These are phyloP conservation scores for Eristalis tenax DNA, from an alignment of 2,888 invertebrate species.

Conservation along the genomic window DNA sequence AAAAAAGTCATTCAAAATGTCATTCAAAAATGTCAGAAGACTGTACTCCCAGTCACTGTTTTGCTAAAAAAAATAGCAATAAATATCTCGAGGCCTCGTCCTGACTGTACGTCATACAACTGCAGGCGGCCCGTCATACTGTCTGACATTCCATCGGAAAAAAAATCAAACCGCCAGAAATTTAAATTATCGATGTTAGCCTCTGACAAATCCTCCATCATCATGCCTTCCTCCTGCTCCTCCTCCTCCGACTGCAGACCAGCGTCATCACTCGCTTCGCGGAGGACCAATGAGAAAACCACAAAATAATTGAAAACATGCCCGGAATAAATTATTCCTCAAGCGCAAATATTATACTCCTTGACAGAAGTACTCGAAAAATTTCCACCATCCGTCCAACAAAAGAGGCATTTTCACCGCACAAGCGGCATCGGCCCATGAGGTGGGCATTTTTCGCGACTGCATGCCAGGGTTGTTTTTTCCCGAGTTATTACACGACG, in stretches of 20 bases:
- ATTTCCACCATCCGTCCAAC: not conserved
- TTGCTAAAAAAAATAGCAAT: too few relatives aligned
- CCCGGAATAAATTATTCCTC: conserved; percentile 61
- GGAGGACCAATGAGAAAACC: conserved; percentile 6
- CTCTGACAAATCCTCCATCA: conserved; percentile 20
- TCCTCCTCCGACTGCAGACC: too few relatives aligned
- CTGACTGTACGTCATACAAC: too few relatives aligned
- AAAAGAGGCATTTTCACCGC: conserved; percentile 6
- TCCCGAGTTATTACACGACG: conserved; percentile 10
- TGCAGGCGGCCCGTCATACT: too few relatives aligned
- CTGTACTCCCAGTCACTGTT: too few relatives aligned
- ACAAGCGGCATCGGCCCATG: conserved; percentile 16
- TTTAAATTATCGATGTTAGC: conserved; percentile 51
- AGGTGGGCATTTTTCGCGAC: conserved; percentile 18
- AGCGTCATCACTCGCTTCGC: not conserved
- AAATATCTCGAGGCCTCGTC: too few relatives aligned
- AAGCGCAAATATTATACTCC: conserved; percentile 24
- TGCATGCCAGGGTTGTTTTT: not conserved
- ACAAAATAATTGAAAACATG: conserved; percentile 68
- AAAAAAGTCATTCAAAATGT: too few relatives aligned
- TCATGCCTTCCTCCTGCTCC: not conserved
- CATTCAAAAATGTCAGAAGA: too few relatives aligned
- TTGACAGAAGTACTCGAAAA: conserved; percentile 36
- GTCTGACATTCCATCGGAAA: not conserved
- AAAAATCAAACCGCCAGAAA: not conserved